Base-by-base conservation (phyloP, 2,113 vertebrate species). In the Miniopterus natalensis region DNA sequence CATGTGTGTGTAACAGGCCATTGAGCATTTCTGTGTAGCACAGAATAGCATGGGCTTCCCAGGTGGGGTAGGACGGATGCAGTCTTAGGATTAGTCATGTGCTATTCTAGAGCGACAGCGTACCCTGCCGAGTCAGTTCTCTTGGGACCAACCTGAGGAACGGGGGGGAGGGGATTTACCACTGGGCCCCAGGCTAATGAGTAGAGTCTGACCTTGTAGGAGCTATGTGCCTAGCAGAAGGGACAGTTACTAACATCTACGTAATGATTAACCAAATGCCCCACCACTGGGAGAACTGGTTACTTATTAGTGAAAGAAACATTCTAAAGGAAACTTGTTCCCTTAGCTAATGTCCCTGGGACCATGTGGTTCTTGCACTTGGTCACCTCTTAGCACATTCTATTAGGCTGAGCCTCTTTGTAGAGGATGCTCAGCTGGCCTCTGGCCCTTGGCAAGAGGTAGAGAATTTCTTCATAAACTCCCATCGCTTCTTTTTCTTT, bases 271-370 rank as follows among this genome's bases (percentile, higher is more conserved):
- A 66, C 29, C 55, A 51, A 77, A 85, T 61, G 42, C n/a, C 71
- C 14, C 53, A 49, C 27, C 14, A 40, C 12, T 3, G 5, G 59
- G 40, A 83, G 55, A 81, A 94, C 18, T 66, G 49, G 17, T 14
- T 78, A 77, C 31, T 81, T 53, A 78, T 53, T 15, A 83, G 74
- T 78, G 84, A 75, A 92, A 73, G 40, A 70, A 81, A 51, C n/a
- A 68, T 21, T 84, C 65, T 71, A 59, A 36, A 45, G 27, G 42
- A 20, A 73, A 57, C 20, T 42, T 36, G 27, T 61, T 59, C 68
- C 51, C 55, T 71, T 40, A 40, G 61, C 17, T 14, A 29, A 45
- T 1, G 11, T 23, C 4, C 10, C n/a, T 17, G 9, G 36, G 53
- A 29, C 36, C 57, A 68, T 0, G 1, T 5, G 70, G 45, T 8